A percentile compares a stretch with the other conserved stretches of the same genome.
phyloP scores from a whole-genome alignment of 1,140 invertebrate genomes.

The Tetramorium alpestre region DNA sequence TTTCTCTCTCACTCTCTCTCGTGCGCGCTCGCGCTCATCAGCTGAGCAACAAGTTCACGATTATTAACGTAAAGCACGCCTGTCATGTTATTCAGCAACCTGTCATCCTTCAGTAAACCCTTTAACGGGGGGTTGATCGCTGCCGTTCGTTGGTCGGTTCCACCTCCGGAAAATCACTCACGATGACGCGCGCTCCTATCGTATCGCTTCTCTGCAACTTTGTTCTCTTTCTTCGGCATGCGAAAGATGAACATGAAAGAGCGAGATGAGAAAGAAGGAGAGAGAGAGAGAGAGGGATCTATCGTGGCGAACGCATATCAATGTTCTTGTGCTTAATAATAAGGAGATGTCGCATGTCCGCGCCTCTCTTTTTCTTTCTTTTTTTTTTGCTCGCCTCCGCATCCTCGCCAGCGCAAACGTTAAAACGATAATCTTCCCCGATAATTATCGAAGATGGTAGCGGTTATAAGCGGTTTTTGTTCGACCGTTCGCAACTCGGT shows the following conservation, averaged over 20 bases:
- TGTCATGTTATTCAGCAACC: slow-evolving; percentile 55
- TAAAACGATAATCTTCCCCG: slow-evolving; percentile 40
- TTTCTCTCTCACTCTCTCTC: background rate
- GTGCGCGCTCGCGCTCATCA: slow-evolving; percentile 13
- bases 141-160: slow-evolving; percentile 24
- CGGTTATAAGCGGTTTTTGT: slow-evolving; percentile 36
- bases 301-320: slow-evolving; percentile 39
- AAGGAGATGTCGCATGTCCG: slow-evolving; percentile 42
- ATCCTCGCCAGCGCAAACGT: background rate
- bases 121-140: slow-evolving; percentile 30
- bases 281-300: slow-evolving; percentile 5
- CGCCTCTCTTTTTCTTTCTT: background rate
- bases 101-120: slow-evolving; percentile 43
- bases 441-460: slow-evolving; percentile 42
- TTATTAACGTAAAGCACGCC: slow-evolving; percentile 61
- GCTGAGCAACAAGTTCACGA: slow-evolving; percentile 42
- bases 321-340: slow-evolving; percentile 49
- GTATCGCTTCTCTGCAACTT: slow-evolving; percentile 6
- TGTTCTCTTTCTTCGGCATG: slow-evolving; percentile 2
- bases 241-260: background rate
- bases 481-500: background rate
- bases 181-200: slow-evolving; percentile 1
- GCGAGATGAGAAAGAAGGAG: background rate
- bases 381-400: slow-evolving; percentile 43
- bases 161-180: slow-evolving; percentile 55